Percentiles rank a stretch among this genome's conserved stretches.
These are phyloP conservation scores for Drosophila heteroneura DNA, from an alignment of 2,888 invertebrate genomes.

Conservation along the genomic window DNA sequence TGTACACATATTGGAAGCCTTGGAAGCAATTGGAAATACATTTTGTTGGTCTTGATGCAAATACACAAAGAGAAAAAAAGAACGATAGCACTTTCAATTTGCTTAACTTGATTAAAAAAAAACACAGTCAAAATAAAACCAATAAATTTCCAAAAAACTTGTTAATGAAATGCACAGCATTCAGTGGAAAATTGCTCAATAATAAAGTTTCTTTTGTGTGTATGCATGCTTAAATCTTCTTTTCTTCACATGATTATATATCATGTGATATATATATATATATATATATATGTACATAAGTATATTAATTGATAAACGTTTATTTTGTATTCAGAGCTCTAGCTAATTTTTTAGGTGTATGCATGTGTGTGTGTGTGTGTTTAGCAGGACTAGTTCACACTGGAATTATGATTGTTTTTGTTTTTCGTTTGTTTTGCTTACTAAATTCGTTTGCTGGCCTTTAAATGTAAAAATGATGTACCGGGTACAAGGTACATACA, in stretches of 20 bases:
- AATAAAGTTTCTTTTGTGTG: neutral
- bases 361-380: slow-evolving; percentile 2
- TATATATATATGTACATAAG: slow-evolving; percentile 9
- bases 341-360: neutral
- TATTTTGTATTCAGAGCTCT: neutral
- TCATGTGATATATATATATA: neutral
- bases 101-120: neutral
- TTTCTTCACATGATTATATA: neutral
- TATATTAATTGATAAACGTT: neutral
- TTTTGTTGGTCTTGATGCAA: neutral
- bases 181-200: neutral
- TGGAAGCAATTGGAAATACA: neutral
- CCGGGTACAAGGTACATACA: slow-evolving; percentile 3
- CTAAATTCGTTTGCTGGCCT: slow-evolving; percentile 7
- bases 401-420: slow-evolving; percentile 1
- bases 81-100: neutral
- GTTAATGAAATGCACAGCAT: neutral
- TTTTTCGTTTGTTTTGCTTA: slow-evolving; percentile 4
- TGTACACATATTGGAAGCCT: neutral
- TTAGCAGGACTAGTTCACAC: slow-evolving; percentile 24
- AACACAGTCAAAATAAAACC: neutral
- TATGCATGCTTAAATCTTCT: neutral
- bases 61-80: neutral
- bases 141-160: neutral
- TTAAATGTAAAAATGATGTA: neutral